Base-by-base conservation (phyloP, 1,140 invertebrate species). In the Polypedilum vanderplanki region DNA sequence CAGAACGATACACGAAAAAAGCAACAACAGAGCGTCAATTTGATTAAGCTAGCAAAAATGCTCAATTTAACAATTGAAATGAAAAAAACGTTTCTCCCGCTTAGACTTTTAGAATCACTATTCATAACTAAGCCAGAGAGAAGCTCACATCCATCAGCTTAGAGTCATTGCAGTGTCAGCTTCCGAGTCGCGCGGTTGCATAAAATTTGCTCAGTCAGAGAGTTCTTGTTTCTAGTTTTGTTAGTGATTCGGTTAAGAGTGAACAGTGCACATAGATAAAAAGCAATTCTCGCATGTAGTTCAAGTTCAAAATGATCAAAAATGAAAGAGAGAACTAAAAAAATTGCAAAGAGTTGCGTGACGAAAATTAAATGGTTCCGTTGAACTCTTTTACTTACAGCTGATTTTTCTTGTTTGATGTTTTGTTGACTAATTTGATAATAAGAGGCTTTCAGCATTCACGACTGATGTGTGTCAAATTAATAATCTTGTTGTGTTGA, bases 101-200 rank as follows among this genome's bases (percentile, higher is more conserved):
- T 57, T 57, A 33, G 24, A 33, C 24, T 33, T 33, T 33, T 57
- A 57, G 46, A 57, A 57, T 57, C n/a, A 57, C 24, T 33, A 33
- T 33, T n/a, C 46, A n/a, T 57, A 57, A 57, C n/a, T n/a, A n/a
- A n/a, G 12, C 12, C 46, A 12, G 46, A 57, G 46, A 57, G 46
- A 57, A 57, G n/a, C 15, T 15, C 46, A 57, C 46, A 57, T 57
- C n/a, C n/a, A 57, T 57, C 15, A 57, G 46, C 46, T 57, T 33
- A n/a, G 46, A 57, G 46, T n/a, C 46, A 57, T 57, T 57, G 46
- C 46, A 57, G 46, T 57, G n/a, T 57, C 46, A 57, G 46, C 46
- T 57, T 57, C 46, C 46, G 46, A 57, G n/a, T 57, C 46, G 46
- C 46, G 46, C 46, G 46, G 46, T n/a, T 57, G 46, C 46, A 57